Evolutionary conservation across 35 echinoderm and acorn worm genomes (phyloP).

Genomic region (Patiria miniata): DNA sequence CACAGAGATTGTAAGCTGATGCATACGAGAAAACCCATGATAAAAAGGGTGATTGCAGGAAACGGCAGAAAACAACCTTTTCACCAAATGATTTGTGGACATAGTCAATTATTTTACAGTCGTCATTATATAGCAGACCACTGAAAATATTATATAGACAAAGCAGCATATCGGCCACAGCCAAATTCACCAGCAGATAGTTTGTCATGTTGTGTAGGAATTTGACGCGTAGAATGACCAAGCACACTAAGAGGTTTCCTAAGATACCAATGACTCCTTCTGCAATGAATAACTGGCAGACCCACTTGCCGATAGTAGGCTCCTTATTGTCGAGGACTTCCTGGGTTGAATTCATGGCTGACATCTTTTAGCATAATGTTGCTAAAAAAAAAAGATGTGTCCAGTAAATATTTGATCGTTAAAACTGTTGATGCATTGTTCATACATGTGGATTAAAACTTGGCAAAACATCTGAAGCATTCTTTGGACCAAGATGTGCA

Average conservation of each 20-base stretch:
- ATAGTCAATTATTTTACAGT: not conserved
- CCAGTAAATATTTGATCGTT: too few species aligned
- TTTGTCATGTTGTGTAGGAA: conserved; percentile 1
- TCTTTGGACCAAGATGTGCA: too few species aligned
- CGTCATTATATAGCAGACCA: not conserved
- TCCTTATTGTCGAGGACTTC: not conserved
- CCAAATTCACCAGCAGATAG: conserved; percentile 8
- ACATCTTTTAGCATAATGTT: too few species aligned
- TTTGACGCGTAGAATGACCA: conserved; percentile 1
- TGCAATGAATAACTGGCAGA: not conserved
- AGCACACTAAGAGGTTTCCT: not conserved
- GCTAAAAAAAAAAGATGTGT: too few species aligned
- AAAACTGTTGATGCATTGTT: too few species aligned
- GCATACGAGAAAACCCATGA: not conserved
- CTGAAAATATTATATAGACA: not conserved
- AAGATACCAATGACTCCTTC: not conserved
- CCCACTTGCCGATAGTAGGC: not conserved
- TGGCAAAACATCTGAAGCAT: too few species aligned
- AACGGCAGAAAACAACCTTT: not conserved
- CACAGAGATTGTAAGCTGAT: not conserved
- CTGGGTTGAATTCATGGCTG: too few species aligned
- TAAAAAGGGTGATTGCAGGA: not conserved
- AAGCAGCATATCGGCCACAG: not conserved
- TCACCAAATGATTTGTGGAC: not conserved
- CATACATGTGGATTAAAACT: too few species aligned